A percentile compares a stretch with the other conserved stretches of the same genome.
Evolutionary conservation across 1,140 invertebrate species (phyloP).

Genomic region (Brachystomella parvula): DNA sequence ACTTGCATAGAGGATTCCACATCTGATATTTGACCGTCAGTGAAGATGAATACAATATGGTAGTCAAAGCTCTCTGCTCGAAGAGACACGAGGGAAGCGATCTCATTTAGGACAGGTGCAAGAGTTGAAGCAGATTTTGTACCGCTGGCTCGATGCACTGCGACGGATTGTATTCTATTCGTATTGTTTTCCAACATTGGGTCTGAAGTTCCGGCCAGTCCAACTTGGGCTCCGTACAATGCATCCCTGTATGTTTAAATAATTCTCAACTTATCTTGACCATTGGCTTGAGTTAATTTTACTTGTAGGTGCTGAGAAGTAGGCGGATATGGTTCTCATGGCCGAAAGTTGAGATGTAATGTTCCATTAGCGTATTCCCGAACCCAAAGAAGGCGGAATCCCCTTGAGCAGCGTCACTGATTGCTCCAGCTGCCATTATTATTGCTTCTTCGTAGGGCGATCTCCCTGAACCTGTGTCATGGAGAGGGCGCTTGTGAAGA

Average conservation of each 20-base stretch:
- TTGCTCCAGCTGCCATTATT: constrained; percentile 19
- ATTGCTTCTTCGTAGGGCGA: constrained; percentile 29
- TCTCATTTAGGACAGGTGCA: constrained; percentile 23
- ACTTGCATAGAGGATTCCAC: constrained; percentile 22
- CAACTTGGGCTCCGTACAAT: constrained; percentile 13
- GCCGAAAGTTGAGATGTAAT: constrained; percentile 25
- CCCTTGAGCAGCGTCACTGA: constrained; percentile 26
- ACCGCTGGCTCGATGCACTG: not conserved
- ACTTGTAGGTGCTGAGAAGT: constrained; percentile 25
- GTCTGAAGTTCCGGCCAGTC: not conserved
- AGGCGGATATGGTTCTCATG: constrained; percentile 28
- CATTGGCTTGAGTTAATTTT: not conserved
- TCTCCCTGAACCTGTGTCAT: constrained; percentile 14
- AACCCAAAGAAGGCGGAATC: constrained; percentile 31
- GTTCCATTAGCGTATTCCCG: constrained; percentile 9
- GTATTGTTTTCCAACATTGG: not conserved
- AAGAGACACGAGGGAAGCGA: constrained; percentile 17
- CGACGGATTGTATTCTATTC: not conserved
- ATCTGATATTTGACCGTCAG: constrained; percentile 28
- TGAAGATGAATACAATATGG: constrained; percentile 31
- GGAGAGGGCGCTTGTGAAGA: constrained; percentile 18
- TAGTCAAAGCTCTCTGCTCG: constrained; percentile 29
- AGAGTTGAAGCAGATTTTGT: too few species aligned
- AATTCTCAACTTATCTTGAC: not conserved
- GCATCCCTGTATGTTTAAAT: constrained; percentile 15